phyloP scores from a whole-genome alignment of 2,113 vertebrate species.

The Atrichornis clamosus region DNA sequence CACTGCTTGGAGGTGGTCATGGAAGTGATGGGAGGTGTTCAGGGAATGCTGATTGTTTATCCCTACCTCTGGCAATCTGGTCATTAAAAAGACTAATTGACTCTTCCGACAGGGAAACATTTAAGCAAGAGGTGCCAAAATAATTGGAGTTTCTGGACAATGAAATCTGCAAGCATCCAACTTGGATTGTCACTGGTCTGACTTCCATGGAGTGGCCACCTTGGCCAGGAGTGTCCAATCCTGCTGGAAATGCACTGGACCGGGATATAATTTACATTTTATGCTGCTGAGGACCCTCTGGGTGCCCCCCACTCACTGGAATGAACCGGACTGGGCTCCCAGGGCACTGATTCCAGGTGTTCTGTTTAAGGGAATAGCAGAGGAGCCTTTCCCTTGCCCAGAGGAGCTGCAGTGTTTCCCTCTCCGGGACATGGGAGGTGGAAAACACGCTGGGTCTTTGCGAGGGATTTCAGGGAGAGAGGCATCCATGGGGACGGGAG shows the following conservation, averaged over 20 bases:
- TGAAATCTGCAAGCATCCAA: slow-evolving; percentile 91
- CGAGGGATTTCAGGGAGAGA: slow-evolving; percentile 67
- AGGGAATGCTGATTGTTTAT: neutral
- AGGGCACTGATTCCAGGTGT: neutral
- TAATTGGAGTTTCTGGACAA: slow-evolving; percentile 85
- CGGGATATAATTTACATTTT: neutral
- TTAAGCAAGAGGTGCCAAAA: slow-evolving; percentile 91
- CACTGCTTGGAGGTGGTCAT: neutral
- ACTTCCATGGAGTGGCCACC: slow-evolving; percentile 67
- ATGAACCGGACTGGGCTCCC: neutral
- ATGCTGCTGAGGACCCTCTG: neutral
- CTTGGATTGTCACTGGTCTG: too few relatives aligned
- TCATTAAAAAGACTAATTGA: slow-evolving; percentile 65
- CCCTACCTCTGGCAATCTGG: neutral
- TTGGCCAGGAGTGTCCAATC: neutral
- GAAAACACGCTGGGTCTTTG: slow-evolving; percentile 88
- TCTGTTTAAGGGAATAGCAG: neutral
- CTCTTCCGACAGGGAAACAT: slow-evolving; percentile 87
- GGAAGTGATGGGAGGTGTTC: neutral
- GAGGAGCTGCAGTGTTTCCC: slow-evolving; percentile 73
- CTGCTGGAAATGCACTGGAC: neutral
- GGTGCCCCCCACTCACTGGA: neutral
- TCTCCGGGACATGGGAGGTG: slow-evolving; percentile 83
- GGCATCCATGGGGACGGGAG: slow-evolving; percentile 67
- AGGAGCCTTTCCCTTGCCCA: neutral